A percentile compares a stretch with the other conserved stretches of the same genome.
These are phyloP conservation scores for Heliothis peltigera DNA, from an alignment of 2,888 invertebrate genomes.

Conservation along the genomic window DNA sequence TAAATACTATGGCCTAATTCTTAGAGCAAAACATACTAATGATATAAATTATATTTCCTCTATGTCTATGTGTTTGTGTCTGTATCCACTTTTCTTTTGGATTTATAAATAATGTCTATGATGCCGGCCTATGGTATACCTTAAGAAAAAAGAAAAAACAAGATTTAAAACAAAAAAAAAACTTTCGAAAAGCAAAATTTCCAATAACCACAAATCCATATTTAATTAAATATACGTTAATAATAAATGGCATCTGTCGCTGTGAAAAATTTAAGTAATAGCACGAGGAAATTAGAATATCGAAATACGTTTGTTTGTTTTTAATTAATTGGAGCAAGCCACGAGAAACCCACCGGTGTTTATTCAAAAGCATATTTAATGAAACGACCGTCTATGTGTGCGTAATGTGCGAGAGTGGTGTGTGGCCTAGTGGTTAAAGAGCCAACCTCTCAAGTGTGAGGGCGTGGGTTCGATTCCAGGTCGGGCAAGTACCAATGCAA, in stretches of 20 bases:
- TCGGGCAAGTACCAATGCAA: too few species aligned
- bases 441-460: too few species aligned
- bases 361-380: constrained; percentile 22
- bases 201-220: constrained; percentile 25
- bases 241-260: constrained; percentile 23
- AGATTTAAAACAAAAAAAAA: not conserved
- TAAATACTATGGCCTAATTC: too few species aligned
- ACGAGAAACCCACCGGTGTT: constrained; percentile 32
- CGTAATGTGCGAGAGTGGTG: not conserved
- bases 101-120: too few species aligned
- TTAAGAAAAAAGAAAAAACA: too few species aligned
- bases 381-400: constrained; percentile 7
- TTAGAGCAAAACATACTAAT: too few species aligned
- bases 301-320: constrained; percentile 41
- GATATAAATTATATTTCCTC: too few species aligned
- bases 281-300: constrained; percentile 40
- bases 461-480: too few species aligned
- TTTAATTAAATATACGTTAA: constrained; percentile 26
- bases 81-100: too few species aligned
- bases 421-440: too few species aligned
- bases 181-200: not conserved
- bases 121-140: too few species aligned
- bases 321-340: constrained; percentile 38
- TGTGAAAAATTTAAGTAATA: constrained; percentile 38
- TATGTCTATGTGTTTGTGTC: too few species aligned